phyloP scores from a whole-genome alignment of 2,888 invertebrate species.

The Melipona beecheii region DNA sequence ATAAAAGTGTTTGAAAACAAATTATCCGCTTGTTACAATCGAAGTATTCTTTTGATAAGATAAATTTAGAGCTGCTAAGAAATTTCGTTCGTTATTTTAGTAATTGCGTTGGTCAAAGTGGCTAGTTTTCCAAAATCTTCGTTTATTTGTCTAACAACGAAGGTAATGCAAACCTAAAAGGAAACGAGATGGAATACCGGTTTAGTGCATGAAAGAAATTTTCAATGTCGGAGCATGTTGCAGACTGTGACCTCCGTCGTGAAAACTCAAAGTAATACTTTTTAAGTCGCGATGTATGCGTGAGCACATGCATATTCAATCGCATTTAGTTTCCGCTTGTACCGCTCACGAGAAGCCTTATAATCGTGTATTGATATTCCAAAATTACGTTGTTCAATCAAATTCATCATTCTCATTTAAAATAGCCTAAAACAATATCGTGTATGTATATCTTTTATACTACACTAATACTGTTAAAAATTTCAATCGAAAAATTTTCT shows the following conservation, averaged over 20 bases:
- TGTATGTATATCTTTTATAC: background rate
- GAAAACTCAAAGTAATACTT: conserved; percentile 39
- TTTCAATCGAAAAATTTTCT: conserved; percentile 16
- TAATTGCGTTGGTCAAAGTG: conserved; percentile 12
- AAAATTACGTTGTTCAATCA: background rate
- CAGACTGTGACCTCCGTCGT: conserved; percentile 38
- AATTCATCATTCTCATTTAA: background rate
- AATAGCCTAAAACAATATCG: background rate
- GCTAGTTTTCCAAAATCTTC: conserved; percentile 21
- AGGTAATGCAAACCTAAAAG: conserved; percentile 44
- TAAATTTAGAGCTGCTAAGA: conserved; percentile 32
- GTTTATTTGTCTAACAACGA: conserved; percentile 6
- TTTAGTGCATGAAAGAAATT: conserved; percentile 42
- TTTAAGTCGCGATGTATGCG: conserved; percentile 2
- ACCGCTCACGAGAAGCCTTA: conserved; percentile 2
- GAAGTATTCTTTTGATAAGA: background rate
- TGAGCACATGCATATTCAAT: background rate
- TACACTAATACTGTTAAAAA: conserved; percentile 5
- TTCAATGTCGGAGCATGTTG: conserved; percentile 50
- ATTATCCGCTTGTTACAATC: background rate
- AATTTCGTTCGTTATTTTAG: conserved; percentile 43
- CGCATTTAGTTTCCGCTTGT: conserved; percentile 29
- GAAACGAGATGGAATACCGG: conserved; percentile 36
- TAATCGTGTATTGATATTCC: background rate
- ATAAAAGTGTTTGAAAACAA: conserved; percentile 2